Base-by-base conservation (phyloP, 2,888 invertebrate genomes). In the Punctoribates punctum region DNA sequence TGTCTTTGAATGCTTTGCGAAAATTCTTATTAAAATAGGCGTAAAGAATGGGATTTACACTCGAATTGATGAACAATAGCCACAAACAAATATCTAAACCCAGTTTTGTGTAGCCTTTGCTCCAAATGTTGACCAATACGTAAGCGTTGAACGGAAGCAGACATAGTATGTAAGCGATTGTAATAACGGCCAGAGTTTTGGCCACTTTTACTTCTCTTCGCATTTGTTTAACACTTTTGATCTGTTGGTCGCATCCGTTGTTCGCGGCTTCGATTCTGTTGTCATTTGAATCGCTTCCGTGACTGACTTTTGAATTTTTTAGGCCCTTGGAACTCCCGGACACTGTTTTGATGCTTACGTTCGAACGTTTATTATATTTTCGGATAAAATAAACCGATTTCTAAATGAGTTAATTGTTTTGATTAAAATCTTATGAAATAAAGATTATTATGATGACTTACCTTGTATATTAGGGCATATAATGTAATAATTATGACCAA, bases 151-250 rank as follows among this genome's bases (percentile, higher is more conserved):
- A 15, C 4, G 65, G 65, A 27, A 67, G 38, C n/a, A 67, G 38
- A 67, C 34, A 67, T 5, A 67, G 6, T 13, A 67, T 20, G 27
- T 67, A 67, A 20, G 13, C 29, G 6, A 67, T 34, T 9, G 65
- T 67, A 67, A 67, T 38, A 67, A 67, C 11, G n/a, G 65, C n/a
- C 20, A 67, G 27, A n/a, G 38, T 67, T 38, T 38, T 29, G 29
- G 65, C 65, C 34, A 67, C 65, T n/a, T 27, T 25, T 27, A 67
- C 25, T 20, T 67, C 65, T 34, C 65, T 23, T 8, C 65, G 15
- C 1, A 67, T 38, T 15, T 4, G 6, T 62, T 27, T 27, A 13
- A 23, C 15, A 9, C 27, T 3, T 27, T 62, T 62, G 15, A 25
- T 27, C 6, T 3, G 5, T 2, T 4, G 4, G 1, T 42, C 13